phyloP scores from a whole-genome alignment of 2,113 vertebrate species.

The Zapus hudsonius region DNA sequence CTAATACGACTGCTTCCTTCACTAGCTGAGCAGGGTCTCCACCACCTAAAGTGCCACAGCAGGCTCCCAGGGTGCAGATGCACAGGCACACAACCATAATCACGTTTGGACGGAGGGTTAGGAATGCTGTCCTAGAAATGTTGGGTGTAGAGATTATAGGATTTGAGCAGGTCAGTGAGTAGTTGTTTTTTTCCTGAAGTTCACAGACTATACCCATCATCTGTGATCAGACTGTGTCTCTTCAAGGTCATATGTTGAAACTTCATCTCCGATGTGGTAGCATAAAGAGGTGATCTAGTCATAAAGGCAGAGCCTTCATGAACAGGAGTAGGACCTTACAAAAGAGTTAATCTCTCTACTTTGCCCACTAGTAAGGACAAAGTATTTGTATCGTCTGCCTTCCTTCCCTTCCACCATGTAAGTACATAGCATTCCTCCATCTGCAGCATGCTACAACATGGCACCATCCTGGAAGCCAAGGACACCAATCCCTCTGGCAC shows the following conservation, averaged over 20 bases:
- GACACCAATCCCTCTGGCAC: neutral
- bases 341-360: neutral
- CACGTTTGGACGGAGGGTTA: neutral
- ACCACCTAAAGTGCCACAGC: neutral
- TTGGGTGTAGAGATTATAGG: neutral
- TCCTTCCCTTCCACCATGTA: neutral
- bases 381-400: neutral
- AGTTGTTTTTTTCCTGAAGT: neutral
- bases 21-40: neutral
- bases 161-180: neutral
- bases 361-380: neutral
- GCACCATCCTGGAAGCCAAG: neutral
- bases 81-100: neutral
- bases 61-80: neutral
- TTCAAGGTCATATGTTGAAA: neutral
- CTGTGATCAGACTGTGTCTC: neutral
- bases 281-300: neutral
- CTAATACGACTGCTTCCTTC: neutral
- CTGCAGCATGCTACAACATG: too few species aligned
- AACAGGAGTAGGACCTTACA: neutral
- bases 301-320: neutral
- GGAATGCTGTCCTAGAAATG: neutral
- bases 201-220: neutral
- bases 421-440: neutral
- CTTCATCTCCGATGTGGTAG: neutral